Evolutionary conservation across 2,797 vertebrate genomes (phyloP), one percentile per base, ranked within the genome.

Genomic region (Cetoscarus ocellatus): DNA sequence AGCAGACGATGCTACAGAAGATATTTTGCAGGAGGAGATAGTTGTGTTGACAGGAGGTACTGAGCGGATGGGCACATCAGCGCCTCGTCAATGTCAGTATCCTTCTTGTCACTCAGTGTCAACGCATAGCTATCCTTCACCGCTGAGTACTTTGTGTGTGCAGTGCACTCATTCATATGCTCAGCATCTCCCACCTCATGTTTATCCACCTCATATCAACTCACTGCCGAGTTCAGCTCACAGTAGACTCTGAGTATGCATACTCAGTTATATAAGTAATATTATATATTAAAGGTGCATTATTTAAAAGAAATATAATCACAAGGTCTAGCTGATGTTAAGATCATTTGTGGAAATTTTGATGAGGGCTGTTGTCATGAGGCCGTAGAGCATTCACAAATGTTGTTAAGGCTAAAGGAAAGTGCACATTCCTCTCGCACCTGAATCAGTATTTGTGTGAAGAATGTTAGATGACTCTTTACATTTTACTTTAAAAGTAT

Each of bases 91-190:
- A 6, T 54, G 61, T 87, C 84, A 69, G 55, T 71, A 68, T 80
- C 70, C 77, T 69, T 14, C 52, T 61, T 66, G 80, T 83, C 86
- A 86, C 53, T 86, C 85, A 67, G 7, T 43, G 74, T 73, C 77
- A 51, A 56, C 70, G 40, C 52, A 39, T 18, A 15, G 35, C 12
- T 4, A 0, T 44, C 71, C 62, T n/a, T 36, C 15, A 1, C 65
- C 17, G 49, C 51, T 0, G 7, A 64, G 52, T 36, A 19, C 44
- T 59, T 44, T 36, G 62, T 39, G 36, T 19, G 51, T 43, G 52
- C 40, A 47, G 5, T 10, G 44, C 11, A 2, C 58, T 82, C 76
- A 73, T 77, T 84, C 75, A 79, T 79, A 83, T 86, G 68, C 73
- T 71, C 73, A 15, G 55, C 65, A 55, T 80, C 73, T 45, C 62